These are phyloP conservation scores for Lethrus apterus DNA, from an alignment of 1,140 invertebrate species.

Conservation along the genomic window DNA sequence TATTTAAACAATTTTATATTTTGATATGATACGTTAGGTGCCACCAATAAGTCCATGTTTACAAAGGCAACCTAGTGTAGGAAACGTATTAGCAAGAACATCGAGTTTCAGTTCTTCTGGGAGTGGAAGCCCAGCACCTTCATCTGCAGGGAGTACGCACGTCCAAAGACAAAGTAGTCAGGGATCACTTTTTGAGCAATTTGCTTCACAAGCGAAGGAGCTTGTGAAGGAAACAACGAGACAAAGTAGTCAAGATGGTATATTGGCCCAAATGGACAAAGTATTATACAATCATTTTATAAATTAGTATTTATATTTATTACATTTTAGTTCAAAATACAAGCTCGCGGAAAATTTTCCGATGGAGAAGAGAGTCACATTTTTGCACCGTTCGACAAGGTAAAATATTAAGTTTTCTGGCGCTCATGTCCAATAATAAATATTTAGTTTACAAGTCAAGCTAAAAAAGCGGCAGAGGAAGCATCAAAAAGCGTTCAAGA, in stretches of 20 bases:
- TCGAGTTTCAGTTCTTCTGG: slow-evolving; percentile 53
- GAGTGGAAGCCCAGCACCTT: slow-evolving; percentile 38
- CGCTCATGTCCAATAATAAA: slow-evolving; percentile 2
- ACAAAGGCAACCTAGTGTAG: slow-evolving; percentile 55
- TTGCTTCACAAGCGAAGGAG: slow-evolving; percentile 79
- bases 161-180: slow-evolving; percentile 68
- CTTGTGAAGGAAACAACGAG: slow-evolving; percentile 75
- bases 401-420: slow-evolving; percentile 34
- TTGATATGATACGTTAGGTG: slow-evolving; percentile 25
- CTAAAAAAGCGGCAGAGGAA: slow-evolving; percentile 81
- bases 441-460: slow-evolving; percentile 69
- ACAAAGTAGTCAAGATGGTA: slow-evolving; percentile 80
- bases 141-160: slow-evolving; percentile 29
- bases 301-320: slow-evolving; percentile 19
- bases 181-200: slow-evolving; percentile 75
- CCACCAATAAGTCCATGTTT: slow-evolving; percentile 41
- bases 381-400: slow-evolving; percentile 69
- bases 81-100: slow-evolving; percentile 55
- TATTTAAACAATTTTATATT: slow-evolving; percentile 4
- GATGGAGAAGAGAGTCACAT: slow-evolving; percentile 61
- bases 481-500: slow-evolving; percentile 74
- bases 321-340: slow-evolving; percentile 52
- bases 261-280: slow-evolving; percentile 86
- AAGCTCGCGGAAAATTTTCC: slow-evolving; percentile 60
- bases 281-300: slow-evolving; percentile 42